Conservation (phyloP, 2,113 vertebrate genomes). For the Festucalex cinctus region DNA sequence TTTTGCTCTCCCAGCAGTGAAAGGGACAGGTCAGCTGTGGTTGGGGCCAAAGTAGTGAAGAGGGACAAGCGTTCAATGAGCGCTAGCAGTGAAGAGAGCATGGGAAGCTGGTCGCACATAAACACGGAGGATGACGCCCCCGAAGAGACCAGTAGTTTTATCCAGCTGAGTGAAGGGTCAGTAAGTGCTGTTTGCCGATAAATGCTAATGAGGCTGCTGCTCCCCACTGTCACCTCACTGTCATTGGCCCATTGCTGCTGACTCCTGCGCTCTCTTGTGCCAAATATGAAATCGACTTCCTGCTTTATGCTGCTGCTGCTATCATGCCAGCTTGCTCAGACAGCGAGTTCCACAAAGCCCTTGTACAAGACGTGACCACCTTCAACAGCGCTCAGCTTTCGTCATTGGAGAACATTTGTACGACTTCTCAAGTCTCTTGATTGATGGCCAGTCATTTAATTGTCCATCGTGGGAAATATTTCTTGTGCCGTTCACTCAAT, state of each 20-base stretch:
- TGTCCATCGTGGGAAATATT: constrained; percentile 9
- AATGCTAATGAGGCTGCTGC: constrained; percentile 44
- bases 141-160: constrained; percentile 92
- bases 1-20: constrained; percentile 70
- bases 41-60: constrained; percentile 66
- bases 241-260: constrained; percentile 60
- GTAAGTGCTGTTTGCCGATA: constrained; percentile 62
- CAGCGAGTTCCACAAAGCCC: constrained; percentile 26
- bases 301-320: constrained; percentile 37
- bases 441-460: constrained; percentile 12
- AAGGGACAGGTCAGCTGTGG: constrained; percentile 63
- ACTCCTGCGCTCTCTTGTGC: constrained; percentile 44
- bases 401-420: constrained; percentile 13
- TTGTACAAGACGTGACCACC: constrained; percentile 20
- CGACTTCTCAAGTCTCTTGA: constrained; percentile 12
- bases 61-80: constrained; percentile 78
- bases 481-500: constrained; percentile 15
- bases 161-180: constrained; percentile 92
- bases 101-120: constrained; percentile 93
- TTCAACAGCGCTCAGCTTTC: constrained; percentile 8
- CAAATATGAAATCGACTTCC: constrained; percentile 32
- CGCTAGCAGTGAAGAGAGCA: constrained; percentile 92
- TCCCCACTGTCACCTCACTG: constrained; percentile 53
- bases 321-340: constrained; percentile 32
- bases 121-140: constrained; percentile 88